Base-by-base conservation (phyloP, 2,888 invertebrate species). In the Melikaiella ostensackeni region DNA sequence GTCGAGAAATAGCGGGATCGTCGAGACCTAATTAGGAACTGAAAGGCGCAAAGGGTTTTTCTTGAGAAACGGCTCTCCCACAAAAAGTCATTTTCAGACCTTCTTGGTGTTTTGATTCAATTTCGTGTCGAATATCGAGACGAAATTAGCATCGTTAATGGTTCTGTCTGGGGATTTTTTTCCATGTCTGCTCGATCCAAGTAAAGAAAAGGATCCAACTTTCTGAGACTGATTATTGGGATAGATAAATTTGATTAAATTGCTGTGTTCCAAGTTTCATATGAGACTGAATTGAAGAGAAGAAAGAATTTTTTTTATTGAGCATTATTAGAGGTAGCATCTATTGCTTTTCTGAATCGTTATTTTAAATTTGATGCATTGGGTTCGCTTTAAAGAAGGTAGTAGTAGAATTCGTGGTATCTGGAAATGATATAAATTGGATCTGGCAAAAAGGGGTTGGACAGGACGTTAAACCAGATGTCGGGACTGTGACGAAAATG, bases 401-500 rank as follows among this genome's bases (percentile, higher is more conserved):
- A 24, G 6, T 7, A 27, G 42, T 19, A 24, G 46, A 46, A 46
- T 11, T 11, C 35, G 35, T 9, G 35, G 35, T 9, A 46, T 66
- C 46, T 66, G 35, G 7, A 46, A 66, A 27, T 27, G 42, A 66
- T 30, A 30, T 66, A 66, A 27, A 66, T 46, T 66, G 19, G 27
- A 46, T 66, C 66, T 27, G 46, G 46, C 27, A 19, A 27, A 66
- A 66, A 46, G 66, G 66, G 42, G 66, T 66, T 66, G 66, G 46
- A 66, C 66, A 27, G 66, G 46, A 66, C 66, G 46, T 46, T 27
- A 46, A 66, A 66, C 66, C 66, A 66, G 66, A 66, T 66, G 66
- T 46, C 66, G 27, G 46, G 46, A 46, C 66, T 66, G 19, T 19
- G 42, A 46, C 30, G 66, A 66, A 66, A 66, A 66, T 66, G 66